phyloP scores from a whole-genome alignment of 2,113 vertebrate genomes.

The Falco punctatus region DNA sequence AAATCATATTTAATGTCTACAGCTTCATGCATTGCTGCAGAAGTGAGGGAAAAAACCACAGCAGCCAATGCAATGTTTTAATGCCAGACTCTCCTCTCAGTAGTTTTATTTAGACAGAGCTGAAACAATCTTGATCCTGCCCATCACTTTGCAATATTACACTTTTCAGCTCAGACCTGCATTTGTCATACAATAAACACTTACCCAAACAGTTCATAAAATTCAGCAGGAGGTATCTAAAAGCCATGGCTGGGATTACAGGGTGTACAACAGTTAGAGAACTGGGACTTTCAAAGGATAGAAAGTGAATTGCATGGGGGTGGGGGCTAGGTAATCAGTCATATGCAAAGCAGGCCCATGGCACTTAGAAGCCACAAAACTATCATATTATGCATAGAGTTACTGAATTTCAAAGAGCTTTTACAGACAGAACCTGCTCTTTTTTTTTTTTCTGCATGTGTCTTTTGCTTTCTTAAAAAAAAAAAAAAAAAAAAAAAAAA shows the following conservation, averaged over 20 bases:
- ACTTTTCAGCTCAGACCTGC: constrained; percentile 34
- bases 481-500: background rate
- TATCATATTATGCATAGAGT: constrained; percentile 24
- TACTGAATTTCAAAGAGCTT: constrained; percentile 64
- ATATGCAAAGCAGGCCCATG: background rate
- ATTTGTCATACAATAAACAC: background rate
- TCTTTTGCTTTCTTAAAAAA: background rate
- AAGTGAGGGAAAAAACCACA: background rate
- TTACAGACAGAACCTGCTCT: constrained; percentile 42
- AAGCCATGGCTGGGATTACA: background rate
- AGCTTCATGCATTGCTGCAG: background rate
- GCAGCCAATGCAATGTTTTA: constrained; percentile 18
- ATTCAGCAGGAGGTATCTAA: background rate
- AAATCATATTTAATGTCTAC: background rate
- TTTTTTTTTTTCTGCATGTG: background rate
- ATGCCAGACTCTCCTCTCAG: constrained; percentile 38
- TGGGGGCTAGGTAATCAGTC: background rate
- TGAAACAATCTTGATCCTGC: constrained; percentile 60
- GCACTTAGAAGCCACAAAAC: constrained; percentile 42
- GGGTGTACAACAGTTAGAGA: background rate
- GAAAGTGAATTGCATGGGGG: background rate
- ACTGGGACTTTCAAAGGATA: background rate
- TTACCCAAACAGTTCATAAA: background rate
- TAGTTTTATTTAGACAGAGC: constrained; percentile 62
- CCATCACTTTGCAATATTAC: constrained; percentile 44